phyloP scores from a whole-genome alignment of 2,113 vertebrate species.

The Numida meleagris region DNA sequence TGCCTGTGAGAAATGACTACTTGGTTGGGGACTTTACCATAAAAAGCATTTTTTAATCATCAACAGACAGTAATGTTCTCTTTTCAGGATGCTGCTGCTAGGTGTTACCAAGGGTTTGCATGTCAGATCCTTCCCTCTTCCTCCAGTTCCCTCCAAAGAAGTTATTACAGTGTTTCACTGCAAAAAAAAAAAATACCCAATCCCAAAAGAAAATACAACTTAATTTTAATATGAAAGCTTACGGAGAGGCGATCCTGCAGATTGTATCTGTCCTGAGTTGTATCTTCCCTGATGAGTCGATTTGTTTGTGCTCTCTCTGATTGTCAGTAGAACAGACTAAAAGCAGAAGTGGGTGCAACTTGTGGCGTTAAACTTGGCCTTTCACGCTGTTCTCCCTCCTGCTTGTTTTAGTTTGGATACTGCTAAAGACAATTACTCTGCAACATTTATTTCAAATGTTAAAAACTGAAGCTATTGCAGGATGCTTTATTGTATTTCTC shows the following conservation, averaged over 20 bases:
- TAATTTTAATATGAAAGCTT: neutral
- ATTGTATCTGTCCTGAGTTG: neutral
- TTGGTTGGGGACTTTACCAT: neutral
- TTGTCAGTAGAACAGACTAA: neutral
- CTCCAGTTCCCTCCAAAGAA: neutral
- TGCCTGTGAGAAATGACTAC: neutral
- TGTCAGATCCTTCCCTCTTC: neutral
- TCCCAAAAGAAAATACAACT: neutral
- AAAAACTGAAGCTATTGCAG: constrained; percentile 5
- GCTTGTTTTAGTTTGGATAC: constrained; percentile 34
- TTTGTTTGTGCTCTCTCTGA: neutral
- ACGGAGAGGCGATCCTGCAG: neutral
- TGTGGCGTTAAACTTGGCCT: neutral
- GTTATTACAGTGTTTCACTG: neutral
- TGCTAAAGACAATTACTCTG: constrained; percentile 15
- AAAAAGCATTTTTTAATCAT: neutral
- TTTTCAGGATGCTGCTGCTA: neutral
- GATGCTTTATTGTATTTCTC: constrained; percentile 16
- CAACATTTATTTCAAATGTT: constrained; percentile 15
- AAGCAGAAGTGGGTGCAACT: neutral
- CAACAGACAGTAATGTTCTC: neutral
- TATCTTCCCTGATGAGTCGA: neutral
- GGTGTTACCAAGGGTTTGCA: neutral
- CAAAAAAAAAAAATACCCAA: neutral
- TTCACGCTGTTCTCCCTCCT: neutral